phyloP scores from a whole-genome alignment of 2,113 vertebrate genomes.

The Hemiscyllium ocellatum region DNA sequence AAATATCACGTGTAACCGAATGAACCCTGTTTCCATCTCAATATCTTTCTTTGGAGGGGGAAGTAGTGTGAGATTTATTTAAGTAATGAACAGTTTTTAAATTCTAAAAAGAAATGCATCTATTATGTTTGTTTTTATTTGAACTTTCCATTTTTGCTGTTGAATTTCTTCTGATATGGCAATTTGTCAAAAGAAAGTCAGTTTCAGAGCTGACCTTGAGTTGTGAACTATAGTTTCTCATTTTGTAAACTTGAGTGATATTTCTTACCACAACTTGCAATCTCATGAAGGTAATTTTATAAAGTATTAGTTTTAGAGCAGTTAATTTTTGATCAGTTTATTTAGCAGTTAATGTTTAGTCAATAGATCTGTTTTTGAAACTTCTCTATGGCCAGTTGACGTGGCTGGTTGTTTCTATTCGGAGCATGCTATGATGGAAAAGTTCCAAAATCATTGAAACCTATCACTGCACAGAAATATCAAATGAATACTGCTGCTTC shows the following conservation, averaged over 20 bases:
- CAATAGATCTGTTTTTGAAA: not conserved
- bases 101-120: not conserved
- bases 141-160: not conserved
- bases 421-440: not conserved
- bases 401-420: not conserved
- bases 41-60: not conserved
- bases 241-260: not conserved
- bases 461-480: not conserved
- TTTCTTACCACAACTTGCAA: not conserved
- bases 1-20: not conserved
- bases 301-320: not conserved
- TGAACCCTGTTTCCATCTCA: not conserved
- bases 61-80: too few species aligned
- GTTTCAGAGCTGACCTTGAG: not conserved
- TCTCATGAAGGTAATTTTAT: not conserved
- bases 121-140: not conserved
- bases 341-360: not conserved
- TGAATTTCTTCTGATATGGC: not conserved
- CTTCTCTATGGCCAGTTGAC: not conserved
- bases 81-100: not conserved
- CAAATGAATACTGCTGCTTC: not conserved
- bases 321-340: not conserved
- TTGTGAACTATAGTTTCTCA: not conserved
- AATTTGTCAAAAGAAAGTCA: not conserved
- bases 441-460: constrained; percentile 14